Evolutionary conservation across 2,888 invertebrate species (phyloP), one percentile per base, ranked within the genome.

Genomic region (Trichacis sp.): DNA sequence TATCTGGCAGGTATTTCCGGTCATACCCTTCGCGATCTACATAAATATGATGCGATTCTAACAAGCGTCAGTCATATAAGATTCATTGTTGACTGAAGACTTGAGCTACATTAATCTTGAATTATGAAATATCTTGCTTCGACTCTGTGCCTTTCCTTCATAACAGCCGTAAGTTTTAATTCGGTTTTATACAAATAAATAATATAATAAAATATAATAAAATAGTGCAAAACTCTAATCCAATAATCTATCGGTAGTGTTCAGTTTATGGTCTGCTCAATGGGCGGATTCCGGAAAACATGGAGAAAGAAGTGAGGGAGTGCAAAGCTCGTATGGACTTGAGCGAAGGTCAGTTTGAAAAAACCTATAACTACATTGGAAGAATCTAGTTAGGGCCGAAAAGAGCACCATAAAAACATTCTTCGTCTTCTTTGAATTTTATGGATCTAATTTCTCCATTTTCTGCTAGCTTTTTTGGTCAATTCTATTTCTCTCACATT

Each of bases 1-100:
- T 64, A 64, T 58, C 46, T 64, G 58, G 42, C 58, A 33, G 47
- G 38, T 38, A 36, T 12, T 58, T 64, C 64, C 64, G 48, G 49
- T 33, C 24, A 20, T 52, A 58, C 54, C 58, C 57, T 64, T 17
- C 15, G 42, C 30, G 38, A 58, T 45, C 40, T 40, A 49, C 46
- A 58, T 64, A 63, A 49, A 63, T 63, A 63, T 56, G 36, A 47
- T 43, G 51, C 47, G 20, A 4, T 42, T 33, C 51, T 51, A 42
- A 51, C 61, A 56, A 4, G 5, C 33, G 38, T 56, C 55, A 52
- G 61, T 55, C 51, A 46, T n/a, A 38, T n/a, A 38, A 24, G 29
- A 47, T 24, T 47, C 29, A 24, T 29, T 14, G 24, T 24, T 15
- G 24, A 15, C 46, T 15, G 19, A 2, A 18, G 18, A 19, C 24